A percentile compares a stretch with the other conserved stretches of the same genome.
Evolutionary conservation across 2,888 invertebrate genomes (phyloP).

Genomic region (Leucozona laternaria): DNA sequence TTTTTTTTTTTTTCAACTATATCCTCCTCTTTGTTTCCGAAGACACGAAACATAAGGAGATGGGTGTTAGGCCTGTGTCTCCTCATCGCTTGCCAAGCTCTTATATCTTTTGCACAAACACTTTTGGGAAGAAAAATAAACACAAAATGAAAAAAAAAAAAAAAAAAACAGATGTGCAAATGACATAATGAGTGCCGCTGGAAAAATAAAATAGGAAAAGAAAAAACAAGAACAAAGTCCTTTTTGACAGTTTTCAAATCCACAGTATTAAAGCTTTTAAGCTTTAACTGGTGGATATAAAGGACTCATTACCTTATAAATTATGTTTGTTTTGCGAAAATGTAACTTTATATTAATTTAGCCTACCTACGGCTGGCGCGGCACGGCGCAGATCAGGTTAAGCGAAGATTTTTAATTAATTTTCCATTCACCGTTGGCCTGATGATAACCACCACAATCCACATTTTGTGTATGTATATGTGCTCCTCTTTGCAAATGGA

Average conservation of each 20-base stretch:
- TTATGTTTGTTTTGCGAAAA: slow-evolving; percentile 46
- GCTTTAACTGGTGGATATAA: background rate
- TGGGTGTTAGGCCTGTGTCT: slow-evolving; percentile 23
- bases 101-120: slow-evolving; percentile 66
- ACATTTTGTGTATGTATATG: background rate
- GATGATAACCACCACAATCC: background rate
- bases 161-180: slow-evolving; percentile 20
- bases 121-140: slow-evolving; percentile 45
- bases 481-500: background rate
- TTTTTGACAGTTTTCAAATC: slow-evolving; percentile 50
- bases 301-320: slow-evolving; percentile 25
- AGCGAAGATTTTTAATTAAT: slow-evolving; percentile 29
- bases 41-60: slow-evolving; percentile 1
- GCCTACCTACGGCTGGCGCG: background rate
- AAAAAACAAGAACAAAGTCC: slow-evolving; percentile 11
- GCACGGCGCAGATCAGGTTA: background rate
- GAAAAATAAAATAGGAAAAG: slow-evolving; percentile 5
- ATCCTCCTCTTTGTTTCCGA: background rate
- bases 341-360: slow-evolving; percentile 32
- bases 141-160: slow-evolving; percentile 9
- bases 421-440: slow-evolving; percentile 36
- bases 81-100: slow-evolving; percentile 57
- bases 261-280: slow-evolving; percentile 41
- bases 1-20: background rate
- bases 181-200: slow-evolving; percentile 52